Percentiles rank a stretch among this genome's conserved stretches.
Conservation (phyloP, 2,888 invertebrate genomes). For the Fragum sueziense region DNA sequence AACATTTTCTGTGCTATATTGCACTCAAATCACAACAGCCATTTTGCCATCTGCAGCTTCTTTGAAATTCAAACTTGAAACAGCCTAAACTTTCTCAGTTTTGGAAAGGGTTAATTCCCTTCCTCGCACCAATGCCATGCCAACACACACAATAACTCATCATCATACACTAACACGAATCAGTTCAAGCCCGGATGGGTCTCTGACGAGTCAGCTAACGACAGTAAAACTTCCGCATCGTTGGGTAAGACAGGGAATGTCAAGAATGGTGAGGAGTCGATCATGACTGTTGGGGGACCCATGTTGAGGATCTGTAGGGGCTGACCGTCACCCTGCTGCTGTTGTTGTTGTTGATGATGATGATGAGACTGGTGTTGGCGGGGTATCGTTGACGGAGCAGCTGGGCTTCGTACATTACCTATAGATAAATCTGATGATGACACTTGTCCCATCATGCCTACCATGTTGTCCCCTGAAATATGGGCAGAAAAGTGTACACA, state of each 20-base stretch:
- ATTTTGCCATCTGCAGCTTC: too few species aligned
- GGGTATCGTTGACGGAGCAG: conserved; percentile 1
- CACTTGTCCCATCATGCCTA: conserved; percentile 30
- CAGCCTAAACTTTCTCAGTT: too few species aligned
- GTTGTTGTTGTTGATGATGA: conserved; percentile 23
- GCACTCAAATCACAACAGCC: too few species aligned
- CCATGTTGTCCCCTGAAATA: conserved; percentile 30
- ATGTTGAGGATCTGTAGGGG: conserved; percentile 22
- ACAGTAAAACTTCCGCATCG: conserved; percentile 46
- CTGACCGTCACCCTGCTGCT: conserved; percentile 13
- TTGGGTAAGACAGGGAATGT: conserved; percentile 46
- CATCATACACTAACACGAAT: background rate
- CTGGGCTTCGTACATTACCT: background rate
- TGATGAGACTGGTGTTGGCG: conserved; percentile 11
- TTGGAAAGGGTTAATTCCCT: too few species aligned
- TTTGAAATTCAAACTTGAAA: too few species aligned
- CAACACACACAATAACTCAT: background rate
- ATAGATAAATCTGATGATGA: conserved; percentile 10
- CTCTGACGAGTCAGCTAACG: conserved; percentile 34
- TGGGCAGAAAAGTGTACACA: background rate
- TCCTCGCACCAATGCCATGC: too few species aligned
- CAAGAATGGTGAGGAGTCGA: conserved; percentile 41
- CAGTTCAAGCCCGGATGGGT: conserved; percentile 16
- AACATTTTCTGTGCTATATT: too few species aligned
- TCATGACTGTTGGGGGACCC: conserved; percentile 34